Base-by-base conservation (phyloP, 2,113 vertebrate genomes). In the Heteronetta atricapilla region DNA sequence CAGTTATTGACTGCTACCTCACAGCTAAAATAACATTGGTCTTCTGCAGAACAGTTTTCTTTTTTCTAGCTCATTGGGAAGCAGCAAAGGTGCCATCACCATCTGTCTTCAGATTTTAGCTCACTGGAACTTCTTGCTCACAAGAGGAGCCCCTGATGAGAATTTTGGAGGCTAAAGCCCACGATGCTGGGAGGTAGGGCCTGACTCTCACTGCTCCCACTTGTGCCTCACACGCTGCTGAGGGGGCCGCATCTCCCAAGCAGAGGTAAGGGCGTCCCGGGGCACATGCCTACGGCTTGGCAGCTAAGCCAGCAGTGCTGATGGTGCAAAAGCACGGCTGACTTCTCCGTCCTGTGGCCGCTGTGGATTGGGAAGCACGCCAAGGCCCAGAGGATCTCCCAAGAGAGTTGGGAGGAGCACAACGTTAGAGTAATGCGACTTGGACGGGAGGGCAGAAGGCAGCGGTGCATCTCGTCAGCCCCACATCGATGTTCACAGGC, bases 131-230 rank as follows among this genome's bases (percentile, higher is more conserved):
- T n/a, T 40, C 59, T 64, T 11, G 3, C 48, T 80, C 4, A 1
- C 31, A 11, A 68, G 50, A 60, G 66, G 11, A 67, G 38, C 16
- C 34, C 23, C 40, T 4, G 10, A 79, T 11, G 13, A 40, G 46
- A 38, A 36, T 56, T 64, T 0, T 3, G 33, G 80, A 33, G 59
- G 12, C 28, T 14, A 8, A 25, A 26, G 7, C 14, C 18, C 14
- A 22, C 60, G 17, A 53, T 1, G 3, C 2, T 12, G 40, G 22
- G 46, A 59, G 17, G 25, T 8, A 50, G 13, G 31, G 46, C 31
- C 36, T 0, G 2, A 10, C 86, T 19, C 31, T 1, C 20, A 16
- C 4, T 3, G 6, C 48, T 46, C 12, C 19, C 6, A 4, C 42
- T 5, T 1, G 11, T 11, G 53, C 60, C 68, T 15, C 21, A 2